phyloP scores from a whole-genome alignment of 2,888 invertebrate species.

The Epinotia ramella region DNA sequence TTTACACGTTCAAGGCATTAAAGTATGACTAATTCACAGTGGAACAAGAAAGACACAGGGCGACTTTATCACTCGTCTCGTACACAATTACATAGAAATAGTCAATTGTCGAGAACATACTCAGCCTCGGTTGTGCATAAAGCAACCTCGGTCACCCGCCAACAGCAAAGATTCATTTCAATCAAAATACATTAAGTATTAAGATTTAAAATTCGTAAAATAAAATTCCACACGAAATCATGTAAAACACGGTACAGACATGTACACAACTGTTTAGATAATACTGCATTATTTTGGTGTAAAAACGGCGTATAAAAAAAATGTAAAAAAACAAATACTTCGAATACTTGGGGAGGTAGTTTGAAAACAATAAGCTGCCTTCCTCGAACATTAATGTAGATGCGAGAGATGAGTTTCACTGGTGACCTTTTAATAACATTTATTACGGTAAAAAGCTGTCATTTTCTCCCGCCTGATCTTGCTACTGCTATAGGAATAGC shows the following conservation, averaged over 20 bases:
- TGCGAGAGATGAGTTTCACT: conserved; percentile 25
- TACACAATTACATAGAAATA: not conserved
- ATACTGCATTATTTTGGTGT: conserved; percentile 42
- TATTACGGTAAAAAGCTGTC: too few species aligned
- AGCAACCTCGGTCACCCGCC: not conserved
- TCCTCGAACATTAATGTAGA: conserved; percentile 24
- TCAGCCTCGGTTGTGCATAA: not conserved
- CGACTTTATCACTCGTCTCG: not conserved
- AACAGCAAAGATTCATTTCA: not conserved
- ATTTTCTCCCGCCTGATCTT: too few species aligned
- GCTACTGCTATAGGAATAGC: too few species aligned
- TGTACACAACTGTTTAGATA: conserved; percentile 32
- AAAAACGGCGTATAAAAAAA: conserved; percentile 29
- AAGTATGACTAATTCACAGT: too few species aligned
- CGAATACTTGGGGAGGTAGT: conserved; percentile 44
- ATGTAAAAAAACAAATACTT: conserved; percentile 40
- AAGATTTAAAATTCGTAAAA: conserved; percentile 21
- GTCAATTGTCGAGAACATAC: not conserved
- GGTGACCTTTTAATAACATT: not conserved
- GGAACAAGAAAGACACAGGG: not conserved
- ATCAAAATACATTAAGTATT: conserved; percentile 6
- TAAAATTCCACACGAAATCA: conserved; percentile 8
- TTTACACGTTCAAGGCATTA: not conserved
- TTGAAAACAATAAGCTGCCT: conserved; percentile 41
- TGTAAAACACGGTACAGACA: conserved; percentile 23